Base-by-base conservation (phyloP, 2,888 invertebrate species). In the Dasypogon diadema region DNA sequence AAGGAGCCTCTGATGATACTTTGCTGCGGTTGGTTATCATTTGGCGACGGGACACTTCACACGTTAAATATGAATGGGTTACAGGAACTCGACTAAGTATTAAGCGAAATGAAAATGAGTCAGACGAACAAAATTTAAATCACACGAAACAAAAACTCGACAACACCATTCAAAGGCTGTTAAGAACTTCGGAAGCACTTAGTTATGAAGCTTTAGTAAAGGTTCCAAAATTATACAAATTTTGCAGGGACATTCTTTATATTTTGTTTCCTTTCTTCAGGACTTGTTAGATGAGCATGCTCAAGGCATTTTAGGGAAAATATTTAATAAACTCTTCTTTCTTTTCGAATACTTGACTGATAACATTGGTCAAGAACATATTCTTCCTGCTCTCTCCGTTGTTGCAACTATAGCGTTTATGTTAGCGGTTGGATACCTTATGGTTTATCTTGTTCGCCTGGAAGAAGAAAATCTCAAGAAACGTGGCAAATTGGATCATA, bases 31-130 rank as follows among this genome's bases (percentile, higher is more conserved):
- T 97, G 77, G 96, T 96, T 1, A 92, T 97, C 56, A 90, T 97
- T 78, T 98, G 97, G 97, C 90, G 97, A 1, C 90, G 93, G 48
- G 96, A 97, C 82, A 90, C 92, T 8, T 91, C 91, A n/a, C 92
- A 93, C 80, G 87, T 98, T 10, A 95, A 95, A 82, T 98, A 96
- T 85, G 96, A 97, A 85, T 98, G 97, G 96, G 88, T 90, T 60
- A 87, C 87, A 81, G 86, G 86, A 14, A 81, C 83, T 5, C 82
- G 82, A 68, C 75, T 84, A 54, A 77, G 83, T 81, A 75, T 85
- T 77, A 80, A 85, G 80, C 30, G 83, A 76, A 84, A 83, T 16
- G 81, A 82, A 26, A 82, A 83, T 75, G 80, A 86, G 80, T 81
- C 84, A 0, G 87, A 85, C n/a, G 88, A 88, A 76, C 81, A 85